These are phyloP conservation scores for Tetropium fuscum DNA, from an alignment of 2,888 invertebrate genomes.

Conservation along the genomic window DNA sequence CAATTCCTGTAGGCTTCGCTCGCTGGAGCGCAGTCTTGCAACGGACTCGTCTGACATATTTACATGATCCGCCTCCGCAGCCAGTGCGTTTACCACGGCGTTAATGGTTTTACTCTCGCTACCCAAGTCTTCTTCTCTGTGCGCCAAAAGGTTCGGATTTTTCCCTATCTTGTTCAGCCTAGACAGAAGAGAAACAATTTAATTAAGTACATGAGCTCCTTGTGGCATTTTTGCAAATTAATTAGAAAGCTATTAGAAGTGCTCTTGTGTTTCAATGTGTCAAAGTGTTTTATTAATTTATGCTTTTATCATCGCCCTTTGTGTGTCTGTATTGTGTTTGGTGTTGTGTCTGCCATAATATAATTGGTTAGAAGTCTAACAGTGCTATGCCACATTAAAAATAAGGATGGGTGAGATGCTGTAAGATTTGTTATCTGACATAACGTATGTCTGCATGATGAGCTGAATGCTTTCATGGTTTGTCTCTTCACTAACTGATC, in stretches of 20 bases:
- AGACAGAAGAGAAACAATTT: slow-evolving; percentile 27
- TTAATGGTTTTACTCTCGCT: slow-evolving; percentile 88
- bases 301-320: slow-evolving; percentile 49
- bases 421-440: too few relatives aligned
- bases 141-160: slow-evolving; percentile 93
- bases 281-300: slow-evolving; percentile 53
- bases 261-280: slow-evolving; percentile 14
- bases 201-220: neutral
- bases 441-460: too few relatives aligned
- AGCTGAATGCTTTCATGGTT: too few relatives aligned
- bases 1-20: slow-evolving; percentile 68
- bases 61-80: slow-evolving; percentile 90
- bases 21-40: slow-evolving; percentile 60
- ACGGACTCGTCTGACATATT: slow-evolving; percentile 83
- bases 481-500: too few relatives aligned
- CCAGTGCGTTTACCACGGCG: slow-evolving; percentile 92
- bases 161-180: slow-evolving; percentile 96
- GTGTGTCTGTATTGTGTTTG: slow-evolving; percentile 45
- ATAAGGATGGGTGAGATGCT: too few relatives aligned
- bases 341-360: slow-evolving; percentile 36
- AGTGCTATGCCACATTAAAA: too few relatives aligned
- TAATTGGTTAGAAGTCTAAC: too few relatives aligned
- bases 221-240: slow-evolving; percentile 28
- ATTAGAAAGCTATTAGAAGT: slow-evolving; percentile 28
- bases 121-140: slow-evolving; percentile 77